Conservation (phyloP, 2,113 vertebrate species). For the Callionymus lyra region DNA sequence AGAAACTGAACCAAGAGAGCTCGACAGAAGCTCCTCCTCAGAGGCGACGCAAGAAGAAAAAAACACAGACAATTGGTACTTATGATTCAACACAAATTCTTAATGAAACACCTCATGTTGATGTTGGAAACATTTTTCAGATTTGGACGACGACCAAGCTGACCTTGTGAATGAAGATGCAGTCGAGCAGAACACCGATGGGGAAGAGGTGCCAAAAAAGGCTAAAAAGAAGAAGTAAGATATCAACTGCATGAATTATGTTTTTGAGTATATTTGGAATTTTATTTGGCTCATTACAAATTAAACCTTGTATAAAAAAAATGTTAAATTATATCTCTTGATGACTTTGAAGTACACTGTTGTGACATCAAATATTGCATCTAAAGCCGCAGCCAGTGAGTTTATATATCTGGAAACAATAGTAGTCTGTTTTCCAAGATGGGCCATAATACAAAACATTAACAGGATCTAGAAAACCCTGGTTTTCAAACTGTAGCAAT, state of each 20-base stretch:
- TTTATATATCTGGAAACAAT: too few species aligned
- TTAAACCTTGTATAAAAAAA: too few species aligned
- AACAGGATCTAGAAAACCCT: too few species aligned
- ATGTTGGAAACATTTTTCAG: constrained; percentile 27
- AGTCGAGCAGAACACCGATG: constrained; percentile 66
- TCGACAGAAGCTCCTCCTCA: constrained; percentile 56
- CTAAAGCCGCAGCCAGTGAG: too few species aligned
- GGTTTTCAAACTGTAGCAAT: too few species aligned
- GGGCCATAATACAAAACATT: too few species aligned
- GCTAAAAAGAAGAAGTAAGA: constrained; percentile 81
- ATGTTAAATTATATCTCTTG: too few species aligned
- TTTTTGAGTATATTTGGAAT: too few species aligned
- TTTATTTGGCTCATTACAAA: too few species aligned
- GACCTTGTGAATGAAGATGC: constrained; percentile 75
- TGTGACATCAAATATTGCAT: too few species aligned
- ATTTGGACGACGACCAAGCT: constrained; percentile 56
- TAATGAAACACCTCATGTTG: background rate
- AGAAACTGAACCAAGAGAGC: constrained; percentile 62
- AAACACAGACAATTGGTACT: constrained; percentile 50
- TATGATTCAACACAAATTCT: background rate
- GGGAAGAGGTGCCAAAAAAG: constrained; percentile 72
- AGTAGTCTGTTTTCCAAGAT: too few species aligned
- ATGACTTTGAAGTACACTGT: too few species aligned
- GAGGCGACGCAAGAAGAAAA: constrained; percentile 79
- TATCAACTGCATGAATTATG: background rate